Evolutionary conservation across 2,113 vertebrate genomes (phyloP), one percentile per base, ranked within the genome.

Genomic region (Nannobrachium achirus): DNA sequence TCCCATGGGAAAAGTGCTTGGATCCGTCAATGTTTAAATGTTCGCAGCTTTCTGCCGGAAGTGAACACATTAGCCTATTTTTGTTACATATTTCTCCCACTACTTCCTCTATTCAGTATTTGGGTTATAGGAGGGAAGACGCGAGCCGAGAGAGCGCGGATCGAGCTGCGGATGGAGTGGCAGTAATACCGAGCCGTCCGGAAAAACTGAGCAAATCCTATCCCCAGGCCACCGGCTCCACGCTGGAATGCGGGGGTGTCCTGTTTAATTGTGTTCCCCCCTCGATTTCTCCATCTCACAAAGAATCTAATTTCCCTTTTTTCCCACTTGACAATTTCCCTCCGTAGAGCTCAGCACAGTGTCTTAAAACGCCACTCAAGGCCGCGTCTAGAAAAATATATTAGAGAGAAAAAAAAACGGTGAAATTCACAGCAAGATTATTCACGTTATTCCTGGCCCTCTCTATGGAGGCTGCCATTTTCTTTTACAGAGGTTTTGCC

Each of bases 281-380:
- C 76, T 64, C 68, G 16, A 80, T 79, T n/a, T n/a, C 82, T 55
- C 79, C 82, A 82, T 83, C 80, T 87, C 33, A 14, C 82, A 75
- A 89, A 33, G 1, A 89, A 85, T 83, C 78, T 73, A 79, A 88
- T 88, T 87, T 90, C 86, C 84, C 81, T 84, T 87, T 84, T 87
- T 83, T 78, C 85, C 76, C 76, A 87, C 81, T 84, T 76, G 63
- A 55, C 71, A 71, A 84, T 81, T 85, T 33, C 25, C 25, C 79
- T 80, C 80, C 25, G 64, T 66, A 75, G 84, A 84, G 66, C 75
- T 82, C 51, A 53, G 63, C 60, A 77, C 49, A 78, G 73, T 75
- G 74, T 78, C 73, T 80, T 78, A 73, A 78, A 79, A 85, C 11
- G 39, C 60, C 71, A 75, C 73, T 82, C 75, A 65, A 74, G 56